phyloP scores from a whole-genome alignment of 2,797 vertebrate genomes.

The Agapornis canus region DNA sequence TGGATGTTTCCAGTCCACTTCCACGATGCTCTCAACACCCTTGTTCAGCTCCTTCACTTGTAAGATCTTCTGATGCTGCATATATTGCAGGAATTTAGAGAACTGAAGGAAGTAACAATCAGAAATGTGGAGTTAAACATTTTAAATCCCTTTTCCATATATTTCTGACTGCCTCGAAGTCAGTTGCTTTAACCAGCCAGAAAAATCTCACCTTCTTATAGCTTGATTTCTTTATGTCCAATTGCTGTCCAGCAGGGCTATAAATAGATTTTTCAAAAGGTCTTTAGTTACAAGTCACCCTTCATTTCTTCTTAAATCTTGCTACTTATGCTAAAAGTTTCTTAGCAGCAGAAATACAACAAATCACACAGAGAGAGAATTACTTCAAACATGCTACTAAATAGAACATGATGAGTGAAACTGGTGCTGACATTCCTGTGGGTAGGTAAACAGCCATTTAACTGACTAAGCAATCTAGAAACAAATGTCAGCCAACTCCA shows the following conservation, averaged over 20 bases:
- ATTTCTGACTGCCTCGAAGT: not conserved
- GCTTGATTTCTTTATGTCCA: conserved; percentile 97
- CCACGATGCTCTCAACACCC: conserved; percentile 96
- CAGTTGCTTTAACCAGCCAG: not conserved
- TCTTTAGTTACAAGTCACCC: conserved; percentile 19
- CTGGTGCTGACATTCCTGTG: not conserved
- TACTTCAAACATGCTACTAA: not conserved
- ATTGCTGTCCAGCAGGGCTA: conserved; percentile 61
- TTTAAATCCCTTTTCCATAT: not conserved
- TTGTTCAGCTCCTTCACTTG: conserved; percentile 92
- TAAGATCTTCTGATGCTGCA: conserved; percentile 88
- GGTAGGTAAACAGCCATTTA: not conserved
- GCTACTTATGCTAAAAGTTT: conserved; percentile 8
- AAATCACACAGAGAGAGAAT: not conserved
- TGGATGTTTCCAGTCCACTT: conserved; percentile 91
- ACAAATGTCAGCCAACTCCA: not conserved
- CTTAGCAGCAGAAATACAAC: not conserved
- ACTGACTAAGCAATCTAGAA: not conserved
- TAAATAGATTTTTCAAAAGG: conserved; percentile 32
- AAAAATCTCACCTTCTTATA: conserved; percentile 91
- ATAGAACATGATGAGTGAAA: not conserved
- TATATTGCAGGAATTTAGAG: conserved; percentile 92
- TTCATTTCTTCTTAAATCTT: not conserved
- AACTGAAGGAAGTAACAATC: conserved; percentile 77
- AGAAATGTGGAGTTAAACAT: not conserved